These are phyloP conservation scores for Hirundichthys speculiger DNA, from an alignment of 2,113 vertebrate genomes.

Conservation along the genomic window DNA sequence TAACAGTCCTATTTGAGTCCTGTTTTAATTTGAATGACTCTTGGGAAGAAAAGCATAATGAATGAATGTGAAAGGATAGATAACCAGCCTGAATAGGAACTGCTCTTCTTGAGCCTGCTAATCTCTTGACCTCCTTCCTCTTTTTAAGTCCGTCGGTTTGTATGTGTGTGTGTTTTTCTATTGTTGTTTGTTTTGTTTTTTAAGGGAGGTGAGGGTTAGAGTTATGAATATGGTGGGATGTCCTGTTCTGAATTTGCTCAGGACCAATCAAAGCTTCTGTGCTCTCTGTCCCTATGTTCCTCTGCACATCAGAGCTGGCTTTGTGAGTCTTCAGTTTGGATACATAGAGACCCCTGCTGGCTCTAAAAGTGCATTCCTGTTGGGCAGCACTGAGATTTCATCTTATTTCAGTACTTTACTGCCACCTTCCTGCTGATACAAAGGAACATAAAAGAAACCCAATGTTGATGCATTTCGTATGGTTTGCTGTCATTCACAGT, in stretches of 20 bases:
- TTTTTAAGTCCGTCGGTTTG: constrained; percentile 53
- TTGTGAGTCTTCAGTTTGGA: constrained; percentile 52
- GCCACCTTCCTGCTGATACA: constrained; percentile 62
- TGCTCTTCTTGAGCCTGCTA: constrained; percentile 73
- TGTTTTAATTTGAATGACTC: constrained; percentile 52
- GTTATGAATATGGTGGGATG: constrained; percentile 76
- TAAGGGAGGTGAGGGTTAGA: constrained; percentile 19
- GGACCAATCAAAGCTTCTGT: constrained; percentile 78
- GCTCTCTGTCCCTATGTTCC: constrained; percentile 33
- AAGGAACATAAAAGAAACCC: neutral
- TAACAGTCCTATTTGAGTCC: constrained; percentile 57
- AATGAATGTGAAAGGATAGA: constrained; percentile 70
- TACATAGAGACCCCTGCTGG: constrained; percentile 79
- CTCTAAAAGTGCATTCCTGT: neutral
- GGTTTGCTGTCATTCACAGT: neutral
- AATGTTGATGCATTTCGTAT: neutral
- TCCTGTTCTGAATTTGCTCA: constrained; percentile 83
- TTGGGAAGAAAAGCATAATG: constrained; percentile 48
- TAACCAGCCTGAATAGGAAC: constrained; percentile 77
- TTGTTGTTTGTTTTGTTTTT: constrained; percentile 36
- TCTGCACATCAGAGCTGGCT: constrained; percentile 24
- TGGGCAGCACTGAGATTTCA: neutral
- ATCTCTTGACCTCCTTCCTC: constrained; percentile 71
- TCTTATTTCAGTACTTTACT: constrained; percentile 40
- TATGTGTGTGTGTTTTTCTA: constrained; percentile 6